Evolutionary conservation across 2,113 vertebrate species (phyloP), one percentile per base, ranked within the genome.

Genomic region (Empidonax traillii): DNA sequence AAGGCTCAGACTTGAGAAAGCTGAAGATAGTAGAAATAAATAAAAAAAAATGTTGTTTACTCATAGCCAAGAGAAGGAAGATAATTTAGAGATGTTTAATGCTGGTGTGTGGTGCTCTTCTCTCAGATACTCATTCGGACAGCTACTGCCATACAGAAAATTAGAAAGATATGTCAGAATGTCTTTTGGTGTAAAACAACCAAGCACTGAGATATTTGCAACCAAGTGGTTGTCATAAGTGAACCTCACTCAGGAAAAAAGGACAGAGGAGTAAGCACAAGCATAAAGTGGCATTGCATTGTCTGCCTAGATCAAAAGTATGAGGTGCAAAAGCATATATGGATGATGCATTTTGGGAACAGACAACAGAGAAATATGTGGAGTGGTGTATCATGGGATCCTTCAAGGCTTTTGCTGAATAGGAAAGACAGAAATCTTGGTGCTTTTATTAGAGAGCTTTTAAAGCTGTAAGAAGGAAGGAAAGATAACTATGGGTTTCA

Each of bases 311-410:
- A 67, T 13, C 24, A 39, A 74, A 69, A 44, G 8, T 23, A 2
- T 28, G 71, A 77, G 68, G 18, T 69, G 46, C 13, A 84, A 76
- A 86, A 28, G 6, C 12, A 41, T 0, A 0, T 21, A 53, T 62
- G 53, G 49, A 11, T 80, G 63, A 19, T 52, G 22, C 3, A 6
- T 28, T 55, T 80, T 66, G 28, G 41, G 47, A 89, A 55, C 6
- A 22, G 5, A 3, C 3, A 6, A 15, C 46, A 77, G 55, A 69
- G 35, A 62, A 81, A 41, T 12, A 33, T 0, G 0, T 59, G 27
- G 27, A 61, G 24, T 27, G 31, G 8, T 75, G 1, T 35, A n/a
- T 39, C 6, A 7, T 2, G 61, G 73, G 20, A 10, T 68, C 53
- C 47, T 71, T 67, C 14, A n/a, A 47, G 10, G 13, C 9, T 72